Conservation (phyloP, 2,113 vertebrate species). For the Osmerus eperlanus region DNA sequence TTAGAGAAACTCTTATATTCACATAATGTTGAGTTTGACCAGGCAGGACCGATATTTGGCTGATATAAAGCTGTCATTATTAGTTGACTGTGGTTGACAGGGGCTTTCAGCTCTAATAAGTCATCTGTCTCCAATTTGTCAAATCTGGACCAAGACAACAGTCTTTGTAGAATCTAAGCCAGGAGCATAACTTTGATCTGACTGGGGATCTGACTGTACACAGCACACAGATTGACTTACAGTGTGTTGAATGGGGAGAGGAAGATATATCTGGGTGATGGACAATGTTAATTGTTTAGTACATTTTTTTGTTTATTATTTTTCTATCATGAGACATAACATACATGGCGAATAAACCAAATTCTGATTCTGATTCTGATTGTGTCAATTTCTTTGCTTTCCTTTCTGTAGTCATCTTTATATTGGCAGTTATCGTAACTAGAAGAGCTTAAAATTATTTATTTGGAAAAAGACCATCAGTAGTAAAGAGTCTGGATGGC, state of each 20-base stretch:
- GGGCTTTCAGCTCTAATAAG: constrained; percentile 6
- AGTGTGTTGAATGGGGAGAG: not conserved
- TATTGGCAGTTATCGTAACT: constrained; percentile 23
- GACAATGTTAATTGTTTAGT: too few relatives aligned
- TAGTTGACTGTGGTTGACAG: too few relatives aligned
- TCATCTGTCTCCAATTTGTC: constrained; percentile 32
- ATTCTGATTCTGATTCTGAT: not conserved
- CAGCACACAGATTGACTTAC: constrained; percentile 13
- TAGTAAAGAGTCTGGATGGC: constrained; percentile 22
- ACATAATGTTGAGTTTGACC: not conserved
- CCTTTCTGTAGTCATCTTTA: constrained; percentile 11
- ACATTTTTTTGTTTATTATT: not conserved
- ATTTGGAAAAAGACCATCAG: constrained; percentile 50
- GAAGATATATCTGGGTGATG: not conserved
- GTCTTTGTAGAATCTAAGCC: constrained; percentile 10
- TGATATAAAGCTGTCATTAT: not conserved
- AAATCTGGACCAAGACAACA: constrained; percentile 9
- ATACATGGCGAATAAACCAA: too few relatives aligned
- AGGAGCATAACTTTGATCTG: constrained; percentile 16
- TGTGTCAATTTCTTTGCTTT: not conserved
- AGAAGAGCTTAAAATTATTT: constrained; percentile 31
- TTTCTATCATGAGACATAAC: not conserved
- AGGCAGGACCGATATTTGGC: not conserved
- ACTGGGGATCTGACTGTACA: constrained; percentile 3
- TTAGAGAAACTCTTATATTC: not conserved